These are phyloP conservation scores for Ruditapes philippinarum DNA, from an alignment of 1,140 invertebrate genomes.

Conservation along the genomic window DNA sequence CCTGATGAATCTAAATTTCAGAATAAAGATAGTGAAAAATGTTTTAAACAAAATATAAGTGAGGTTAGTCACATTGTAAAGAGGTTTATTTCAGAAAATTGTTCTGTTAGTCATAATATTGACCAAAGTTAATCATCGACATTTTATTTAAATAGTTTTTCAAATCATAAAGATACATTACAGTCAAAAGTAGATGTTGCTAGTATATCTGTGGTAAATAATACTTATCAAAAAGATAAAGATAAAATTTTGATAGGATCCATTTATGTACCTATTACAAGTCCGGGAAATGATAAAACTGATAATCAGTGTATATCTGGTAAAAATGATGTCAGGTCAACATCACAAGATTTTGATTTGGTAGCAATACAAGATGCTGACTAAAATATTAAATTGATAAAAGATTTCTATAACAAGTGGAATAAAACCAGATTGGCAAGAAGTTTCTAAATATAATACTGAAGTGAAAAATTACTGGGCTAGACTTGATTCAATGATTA, in stretches of 20 bases:
- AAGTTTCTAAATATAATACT: constrained; percentile 28
- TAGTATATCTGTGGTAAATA: background rate
- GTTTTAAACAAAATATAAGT: background rate
- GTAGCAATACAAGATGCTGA: no score
- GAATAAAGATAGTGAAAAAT: background rate
- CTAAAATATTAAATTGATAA: background rate
- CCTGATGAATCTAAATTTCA: background rate
- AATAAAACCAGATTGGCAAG: constrained; percentile 48
- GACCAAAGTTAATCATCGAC: background rate
- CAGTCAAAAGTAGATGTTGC: background rate
- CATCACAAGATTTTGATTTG: no score
- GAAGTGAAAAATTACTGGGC: constrained; percentile 64
- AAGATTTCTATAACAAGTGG: background rate
- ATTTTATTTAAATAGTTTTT: background rate
- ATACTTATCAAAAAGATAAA: background rate
- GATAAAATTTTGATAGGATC: background rate
- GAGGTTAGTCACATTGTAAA: background rate
- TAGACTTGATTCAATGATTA: constrained; percentile 50
- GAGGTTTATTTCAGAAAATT: background rate
- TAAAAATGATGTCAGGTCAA: no score
- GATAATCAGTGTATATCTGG: background rate
- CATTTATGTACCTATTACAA: background rate
- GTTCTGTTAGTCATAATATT: background rate
- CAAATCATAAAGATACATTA: background rate
- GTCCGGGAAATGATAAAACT: background rate